Evolutionary conservation across 2,113 vertebrate genomes (phyloP).

Genomic region (Hipposideros armiger): DNA sequence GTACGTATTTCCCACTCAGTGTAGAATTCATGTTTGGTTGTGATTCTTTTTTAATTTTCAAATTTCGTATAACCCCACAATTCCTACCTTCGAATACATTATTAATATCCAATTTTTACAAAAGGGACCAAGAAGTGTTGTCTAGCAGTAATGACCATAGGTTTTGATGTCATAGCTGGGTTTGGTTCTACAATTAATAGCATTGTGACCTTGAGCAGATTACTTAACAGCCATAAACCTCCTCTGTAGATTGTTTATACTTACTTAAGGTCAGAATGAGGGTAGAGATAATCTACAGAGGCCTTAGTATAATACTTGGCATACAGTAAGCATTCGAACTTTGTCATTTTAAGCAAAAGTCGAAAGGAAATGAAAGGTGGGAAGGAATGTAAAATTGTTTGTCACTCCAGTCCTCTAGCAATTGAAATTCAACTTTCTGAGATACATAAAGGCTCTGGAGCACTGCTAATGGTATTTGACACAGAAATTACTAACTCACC

Average conservation of each 20-base stretch:
- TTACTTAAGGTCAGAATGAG: background rate
- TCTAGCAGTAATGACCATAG: background rate
- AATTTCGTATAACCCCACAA: background rate
- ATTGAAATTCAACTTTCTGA: background rate
- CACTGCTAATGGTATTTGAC: background rate
- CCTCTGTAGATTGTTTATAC: background rate
- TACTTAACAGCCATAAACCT: conserved; percentile 30
- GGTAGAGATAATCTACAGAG: background rate
- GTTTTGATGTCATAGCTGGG: background rate
- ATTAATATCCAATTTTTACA: background rate
- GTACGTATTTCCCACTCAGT: background rate
- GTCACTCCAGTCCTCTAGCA: background rate
- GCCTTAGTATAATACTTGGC: background rate
- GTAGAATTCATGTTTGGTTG: conserved; percentile 12
- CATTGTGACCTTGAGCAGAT: conserved; percentile 18
- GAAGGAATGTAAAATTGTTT: background rate
- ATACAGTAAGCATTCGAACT: background rate
- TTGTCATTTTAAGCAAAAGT: conserved; percentile 18
- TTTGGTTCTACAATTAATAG: background rate
- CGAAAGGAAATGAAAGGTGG: background rate
- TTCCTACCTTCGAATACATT: conserved; percentile 27
- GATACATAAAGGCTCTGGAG: background rate
- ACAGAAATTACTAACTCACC: background rate
- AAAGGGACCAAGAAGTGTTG: background rate
- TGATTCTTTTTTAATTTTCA: conserved; percentile 48